Base-by-base conservation (phyloP, 2,113 vertebrate species). In the Cyprinodon tularosa region DNA sequence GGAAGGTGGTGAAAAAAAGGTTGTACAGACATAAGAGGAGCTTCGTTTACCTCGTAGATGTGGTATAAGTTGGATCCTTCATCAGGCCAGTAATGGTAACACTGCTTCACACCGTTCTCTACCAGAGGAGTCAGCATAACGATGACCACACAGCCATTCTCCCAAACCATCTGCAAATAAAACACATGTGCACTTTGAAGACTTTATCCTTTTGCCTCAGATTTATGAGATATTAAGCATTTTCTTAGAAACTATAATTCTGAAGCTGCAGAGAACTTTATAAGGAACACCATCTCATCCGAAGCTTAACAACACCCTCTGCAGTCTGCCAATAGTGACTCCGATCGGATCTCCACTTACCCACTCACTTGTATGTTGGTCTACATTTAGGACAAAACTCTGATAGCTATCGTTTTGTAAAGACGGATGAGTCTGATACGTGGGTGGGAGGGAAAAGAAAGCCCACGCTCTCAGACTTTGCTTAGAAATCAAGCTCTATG, bases 31-130 rank as follows among this genome's bases (percentile, higher is more conserved):
- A 11, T 22, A 0, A 15, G 14, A 7, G 3, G 29, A 50, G 57
- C 48, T 8, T 0, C 14, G 45, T 45, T 76, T 95, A 99, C 98
- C 98, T 99, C 98, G 0, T 99, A 98, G 94, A 99, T 93, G 91
- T 98, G 96, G 91, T 99, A 98, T 78, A 99, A 96, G 93, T 94
- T 96, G 87, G 97, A 96, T 72, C 98, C 98, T 92, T 99, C 98
- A 0, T 98, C 97, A 0, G 98, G 98, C 98, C 98, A 99, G 88
- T 99, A 99, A 91, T 96, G 98, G 93, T 96, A 94, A 88, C 97
- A 98, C 94, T 99, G 98, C 67, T 96, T 96, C 90, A 97, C 93
- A 66, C 97, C 96, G n/a, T 93, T 95, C 92, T 99, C 98, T 0
- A 95, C 76, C 0, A 99, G 95, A 48, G 98, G 96, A 0, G 97